A percentile compares a stretch with the other conserved stretches of the same genome.
Conservation (phyloP, 2,888 invertebrate genomes). For the Subacronicta megacephala region DNA sequence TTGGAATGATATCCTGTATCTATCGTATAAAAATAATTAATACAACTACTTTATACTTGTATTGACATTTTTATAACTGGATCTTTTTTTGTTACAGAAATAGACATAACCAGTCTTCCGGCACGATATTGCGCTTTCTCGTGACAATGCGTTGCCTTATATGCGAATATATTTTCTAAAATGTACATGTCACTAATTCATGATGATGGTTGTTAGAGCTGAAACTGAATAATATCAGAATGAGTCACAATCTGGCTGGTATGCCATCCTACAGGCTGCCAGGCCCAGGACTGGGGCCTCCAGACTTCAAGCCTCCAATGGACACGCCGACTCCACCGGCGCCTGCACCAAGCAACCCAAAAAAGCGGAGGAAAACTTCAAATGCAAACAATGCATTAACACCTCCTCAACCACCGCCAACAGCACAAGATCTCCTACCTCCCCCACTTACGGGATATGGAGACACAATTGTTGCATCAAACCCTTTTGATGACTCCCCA, state of each 20-base stretch:
- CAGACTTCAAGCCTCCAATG: constrained; percentile 93
- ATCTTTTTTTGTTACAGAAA: constrained; percentile 85
- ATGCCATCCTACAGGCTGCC: constrained; percentile 95
- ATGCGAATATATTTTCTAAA: constrained; percentile 72
- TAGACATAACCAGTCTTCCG: constrained; percentile 83
- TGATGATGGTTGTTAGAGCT: constrained; percentile 81
- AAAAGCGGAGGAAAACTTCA: constrained; percentile 95
- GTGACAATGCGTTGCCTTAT: constrained; percentile 82
- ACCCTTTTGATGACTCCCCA: constrained; percentile 98
- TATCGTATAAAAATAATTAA: constrained; percentile 5
- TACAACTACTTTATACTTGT: constrained; percentile 6
- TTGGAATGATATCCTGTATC: constrained; percentile 21
- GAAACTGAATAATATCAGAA: constrained; percentile 82
- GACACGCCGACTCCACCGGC: constrained; percentile 92
- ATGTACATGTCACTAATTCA: constrained; percentile 59
- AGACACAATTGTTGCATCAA: constrained; percentile 97
- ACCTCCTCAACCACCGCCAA: constrained; percentile 91
- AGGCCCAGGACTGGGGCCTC: constrained; percentile 92
- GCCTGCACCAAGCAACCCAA: constrained; percentile 95
- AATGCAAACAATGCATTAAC: constrained; percentile 91
- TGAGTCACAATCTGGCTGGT: constrained; percentile 95
- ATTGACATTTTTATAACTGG: constrained; percentile 33
- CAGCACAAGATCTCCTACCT: constrained; percentile 94
- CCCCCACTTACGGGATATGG: constrained; percentile 97
- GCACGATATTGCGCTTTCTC: constrained; percentile 79